Evolutionary conservation across 2,888 invertebrate genomes (phyloP).

Genomic region (Acronicta aceris): DNA sequence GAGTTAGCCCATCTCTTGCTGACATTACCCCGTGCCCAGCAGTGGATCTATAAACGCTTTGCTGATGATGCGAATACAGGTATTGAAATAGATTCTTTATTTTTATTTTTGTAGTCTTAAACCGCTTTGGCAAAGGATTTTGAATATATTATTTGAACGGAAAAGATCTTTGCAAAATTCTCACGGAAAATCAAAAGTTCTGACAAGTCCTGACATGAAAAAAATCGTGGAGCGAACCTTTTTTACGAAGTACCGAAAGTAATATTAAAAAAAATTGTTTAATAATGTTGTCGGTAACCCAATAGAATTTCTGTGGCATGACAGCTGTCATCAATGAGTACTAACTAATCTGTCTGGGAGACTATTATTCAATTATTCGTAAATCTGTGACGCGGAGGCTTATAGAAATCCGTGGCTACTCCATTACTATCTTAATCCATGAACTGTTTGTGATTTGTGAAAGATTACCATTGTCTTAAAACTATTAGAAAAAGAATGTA

Average conservation of each 20-base stretch:
- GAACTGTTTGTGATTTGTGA: conserved; percentile 9
- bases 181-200: neutral
- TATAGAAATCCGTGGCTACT: conserved; percentile 16
- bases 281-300: conserved; percentile 5
- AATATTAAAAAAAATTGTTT: neutral
- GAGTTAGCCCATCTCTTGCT: too few species aligned
- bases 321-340: conserved; percentile 14
- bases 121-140: too few species aligned
- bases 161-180: too few species aligned
- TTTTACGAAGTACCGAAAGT: conserved; percentile 13
- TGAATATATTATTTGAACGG: too few species aligned
- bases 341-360: conserved; percentile 10
- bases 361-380: conserved; percentile 32
- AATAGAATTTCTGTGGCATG: neutral
- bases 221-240: neutral
- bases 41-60: too few species aligned
- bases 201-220: conserved; percentile 16
- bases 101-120: too few species aligned
- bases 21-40: too few species aligned
- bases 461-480: conserved; percentile 28
- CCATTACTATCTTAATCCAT: conserved; percentile 23
- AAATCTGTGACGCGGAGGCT: conserved; percentile 14
- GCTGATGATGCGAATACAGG: too few species aligned
- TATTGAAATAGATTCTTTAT: too few species aligned
- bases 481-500: conserved; percentile 11